Percentiles rank a stretch among this genome's conserved stretches.
These are phyloP conservation scores for Platycheirus rosarum DNA, from an alignment of 2,888 invertebrate species.

Conservation along the genomic window DNA sequence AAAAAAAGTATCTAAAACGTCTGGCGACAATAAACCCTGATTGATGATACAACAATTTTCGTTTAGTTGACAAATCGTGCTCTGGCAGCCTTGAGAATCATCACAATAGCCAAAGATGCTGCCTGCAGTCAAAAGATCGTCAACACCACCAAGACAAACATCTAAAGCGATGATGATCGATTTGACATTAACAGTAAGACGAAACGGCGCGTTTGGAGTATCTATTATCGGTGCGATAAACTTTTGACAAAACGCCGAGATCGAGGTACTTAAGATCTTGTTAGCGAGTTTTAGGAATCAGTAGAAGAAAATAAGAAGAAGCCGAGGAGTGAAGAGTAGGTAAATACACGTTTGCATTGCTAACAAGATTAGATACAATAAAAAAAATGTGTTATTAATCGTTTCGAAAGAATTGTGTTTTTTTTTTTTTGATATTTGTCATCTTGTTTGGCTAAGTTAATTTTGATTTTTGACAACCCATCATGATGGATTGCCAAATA, in stretches of 20 bases:
- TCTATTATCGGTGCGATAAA: conserved; percentile 72
- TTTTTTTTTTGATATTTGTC: conserved; percentile 44
- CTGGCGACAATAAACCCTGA: conserved; percentile 61
- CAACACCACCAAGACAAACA: conserved; percentile 37
- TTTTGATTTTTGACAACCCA: conserved; percentile 52
- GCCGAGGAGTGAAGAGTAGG: conserved; percentile 3
- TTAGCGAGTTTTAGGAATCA: conserved; percentile 59
- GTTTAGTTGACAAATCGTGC: conserved; percentile 69
- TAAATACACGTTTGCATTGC: conserved; percentile 57
- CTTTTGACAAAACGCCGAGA: conserved; percentile 66
- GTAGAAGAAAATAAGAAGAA: neutral
- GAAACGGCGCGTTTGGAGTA: conserved; percentile 55
- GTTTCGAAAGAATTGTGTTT: conserved; percentile 44
- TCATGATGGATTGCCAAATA: conserved; percentile 50
- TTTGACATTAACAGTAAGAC: conserved; percentile 70
- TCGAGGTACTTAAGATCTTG: conserved; percentile 63
- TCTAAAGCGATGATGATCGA: conserved; percentile 52
- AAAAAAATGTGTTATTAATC: conserved; percentile 69
- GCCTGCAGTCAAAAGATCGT: conserved; percentile 18
- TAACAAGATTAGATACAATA: conserved; percentile 73
- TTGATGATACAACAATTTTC: conserved; percentile 61
- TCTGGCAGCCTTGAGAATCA: conserved; percentile 59
- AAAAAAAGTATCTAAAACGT: conserved; percentile 44
- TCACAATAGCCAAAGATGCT: conserved; percentile 4
- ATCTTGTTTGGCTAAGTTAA: conserved; percentile 63